Percentiles rank a stretch among this genome's conserved stretches.
Evolutionary conservation across 23 tunicate species (phyloP).

Genomic region (Halocynthia roretzi): DNA sequence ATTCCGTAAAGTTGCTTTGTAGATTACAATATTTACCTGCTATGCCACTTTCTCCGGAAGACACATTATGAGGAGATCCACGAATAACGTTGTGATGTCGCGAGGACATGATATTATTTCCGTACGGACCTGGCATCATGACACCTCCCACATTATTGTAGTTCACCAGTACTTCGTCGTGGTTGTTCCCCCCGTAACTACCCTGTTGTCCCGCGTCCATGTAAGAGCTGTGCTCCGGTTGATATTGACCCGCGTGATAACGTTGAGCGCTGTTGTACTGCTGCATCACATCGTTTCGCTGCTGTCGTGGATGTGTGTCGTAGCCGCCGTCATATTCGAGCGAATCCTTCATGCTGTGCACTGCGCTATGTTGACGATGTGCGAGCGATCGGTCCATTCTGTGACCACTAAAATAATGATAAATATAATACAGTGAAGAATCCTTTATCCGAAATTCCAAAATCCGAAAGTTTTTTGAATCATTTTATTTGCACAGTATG

Average conservation of each 20-base stretch:
- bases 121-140: background rate
- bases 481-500: no score
- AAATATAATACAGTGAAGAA: no score
- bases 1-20: background rate
- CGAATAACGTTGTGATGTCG: background rate
- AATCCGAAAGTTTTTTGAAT: no score
- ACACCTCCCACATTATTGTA: no score
- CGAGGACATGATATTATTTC: background rate
- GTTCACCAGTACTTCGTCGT: no score
- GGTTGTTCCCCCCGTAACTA: background rate
- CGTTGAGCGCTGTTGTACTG: background rate
- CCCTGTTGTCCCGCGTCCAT: background rate
- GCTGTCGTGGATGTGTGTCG: background rate
- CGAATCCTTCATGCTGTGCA: background rate
- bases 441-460: no score
- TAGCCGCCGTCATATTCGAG: constrained; percentile 5
- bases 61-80: background rate
- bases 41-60: constrained; percentile 25
- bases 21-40: constrained; percentile 3
- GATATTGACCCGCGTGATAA: background rate
- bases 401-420: constrained; percentile 2
- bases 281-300: background rate
- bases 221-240: background rate
- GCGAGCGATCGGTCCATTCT: constrained; percentile 24
- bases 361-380: background rate